These are phyloP conservation scores for Cryptophagus acutangulus DNA, from an alignment of 2,888 invertebrate species.

Conservation along the genomic window DNA sequence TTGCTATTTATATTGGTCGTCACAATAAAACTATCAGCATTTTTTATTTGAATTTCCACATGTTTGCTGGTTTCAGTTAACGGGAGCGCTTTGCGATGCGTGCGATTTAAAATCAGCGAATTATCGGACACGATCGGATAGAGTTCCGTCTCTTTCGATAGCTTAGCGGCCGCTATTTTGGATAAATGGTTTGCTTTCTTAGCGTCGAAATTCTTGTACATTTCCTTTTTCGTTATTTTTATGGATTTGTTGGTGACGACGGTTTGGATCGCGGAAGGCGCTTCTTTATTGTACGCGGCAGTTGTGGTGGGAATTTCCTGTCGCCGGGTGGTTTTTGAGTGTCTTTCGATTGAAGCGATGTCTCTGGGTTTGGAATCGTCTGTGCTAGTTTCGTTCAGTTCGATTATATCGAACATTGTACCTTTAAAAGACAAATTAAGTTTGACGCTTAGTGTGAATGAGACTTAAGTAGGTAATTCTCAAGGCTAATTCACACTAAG, in stretches of 20 bases:
- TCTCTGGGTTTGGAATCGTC: conserved; percentile 30
- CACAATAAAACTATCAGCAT: conserved; percentile 18
- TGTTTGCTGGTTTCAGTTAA: conserved; percentile 23
- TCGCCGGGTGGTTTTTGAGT: conserved; percentile 7
- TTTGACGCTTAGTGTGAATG: no score
- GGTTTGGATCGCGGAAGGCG: conserved; percentile 26
- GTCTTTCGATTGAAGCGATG: conserved; percentile 3
- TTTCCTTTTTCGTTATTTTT: conserved; percentile 24
- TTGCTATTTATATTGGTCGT: conserved; percentile 6
- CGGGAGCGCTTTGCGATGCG: conserved; percentile 44
- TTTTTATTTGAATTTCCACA: conserved; percentile 34
- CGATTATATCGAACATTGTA: conserved; percentile 46
- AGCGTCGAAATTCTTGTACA: conserved; percentile 28
- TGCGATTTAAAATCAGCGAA: conserved; percentile 41
- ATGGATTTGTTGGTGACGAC: conserved; percentile 27
- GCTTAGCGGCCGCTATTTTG: conserved; percentile 16
- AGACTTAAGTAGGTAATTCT: no score
- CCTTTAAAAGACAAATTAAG: conserved; percentile 27
- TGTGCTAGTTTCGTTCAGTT: conserved; percentile 42
- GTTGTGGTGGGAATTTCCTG: conserved; percentile 27
- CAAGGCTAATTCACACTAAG: no score
- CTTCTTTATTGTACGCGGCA: conserved; percentile 33
- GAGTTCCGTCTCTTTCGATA: conserved; percentile 43
- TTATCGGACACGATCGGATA: conserved; percentile 37
- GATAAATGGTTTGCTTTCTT: conserved; percentile 22